Evolutionary conservation across 35 echinoderm and acorn worm genomes (phyloP), one percentile per base, ranked within the genome.

Genomic region (Holothuria glaberrima): DNA sequence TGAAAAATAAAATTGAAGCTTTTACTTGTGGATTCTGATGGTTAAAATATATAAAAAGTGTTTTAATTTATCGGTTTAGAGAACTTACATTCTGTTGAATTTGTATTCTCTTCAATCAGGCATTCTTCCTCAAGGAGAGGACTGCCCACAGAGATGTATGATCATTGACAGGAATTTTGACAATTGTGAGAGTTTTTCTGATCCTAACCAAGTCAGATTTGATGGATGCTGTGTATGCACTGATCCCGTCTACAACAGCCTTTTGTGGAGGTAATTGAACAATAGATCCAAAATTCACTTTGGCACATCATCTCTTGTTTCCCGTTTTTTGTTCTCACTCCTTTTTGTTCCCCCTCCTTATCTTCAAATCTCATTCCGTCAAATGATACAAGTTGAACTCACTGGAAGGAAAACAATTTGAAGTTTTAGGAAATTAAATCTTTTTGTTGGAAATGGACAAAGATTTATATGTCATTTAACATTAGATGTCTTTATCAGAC

Each of bases 181-280:
- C n/a, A 85, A 61, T 21, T 99, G 97, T 66, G 65, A 86, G 45
- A 93, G 91, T 75, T 99, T 94, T 60, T 93, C 88, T 10, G 97
- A 77, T 28, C 56, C 89, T 21, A 89, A 99, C 19, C 89, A 92
- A 82, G 75, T 80, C 48, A 71, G 62, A 29, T 85, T 91, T 66
- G 88, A 73, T 58, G 91, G 71, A 21, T 86, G 88, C 59, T 88
- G 89, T 57, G 85, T 99, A 31, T 95, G 91, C 45, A 71, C 94
- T 30, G 97, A 99, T 62, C 97, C 97, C 16, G 36, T 95, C 58
- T 99, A 99, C 36, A 50, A 70, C 74, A 86, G 83, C 46, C 83
- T 95, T 46, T 80, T 99, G 20, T 99, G 97, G 97, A 92, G 97
- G 97, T 87, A 52, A 84, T n/a, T 20, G 5, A 69, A 29, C 66